phyloP scores from a whole-genome alignment of 2,113 vertebrate species.

The Mohoua ochrocephala region DNA sequence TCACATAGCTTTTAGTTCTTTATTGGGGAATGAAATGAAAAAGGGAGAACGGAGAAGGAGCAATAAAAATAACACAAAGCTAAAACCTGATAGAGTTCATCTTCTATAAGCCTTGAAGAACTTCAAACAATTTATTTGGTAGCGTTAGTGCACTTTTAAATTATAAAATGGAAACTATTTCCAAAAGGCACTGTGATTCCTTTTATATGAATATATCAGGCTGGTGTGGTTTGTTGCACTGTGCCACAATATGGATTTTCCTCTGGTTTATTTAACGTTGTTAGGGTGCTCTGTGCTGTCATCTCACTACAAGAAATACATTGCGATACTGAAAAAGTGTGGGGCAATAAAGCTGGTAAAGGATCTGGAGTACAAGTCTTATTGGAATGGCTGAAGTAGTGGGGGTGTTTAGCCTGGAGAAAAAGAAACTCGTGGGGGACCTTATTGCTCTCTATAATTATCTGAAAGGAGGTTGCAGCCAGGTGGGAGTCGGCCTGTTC shows the following conservation, averaged over 20 bases:
- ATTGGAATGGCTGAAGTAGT: not conserved
- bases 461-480: not conserved
- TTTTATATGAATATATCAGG: not conserved
- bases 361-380: no score
- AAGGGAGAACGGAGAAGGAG: not conserved
- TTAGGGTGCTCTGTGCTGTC: not conserved
- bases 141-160: not conserved
- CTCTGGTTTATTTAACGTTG: not conserved
- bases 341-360: not conserved
- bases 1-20: not conserved
- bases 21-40: not conserved
- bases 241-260: not conserved
- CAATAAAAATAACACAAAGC: not conserved
- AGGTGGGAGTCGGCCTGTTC: rapidly evolving
- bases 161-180: not conserved
- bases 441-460: rapidly evolving
- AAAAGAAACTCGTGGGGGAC: not conserved
- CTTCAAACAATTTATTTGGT: not conserved
- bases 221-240: not conserved
- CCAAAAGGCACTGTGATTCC: not conserved
- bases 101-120: not conserved
- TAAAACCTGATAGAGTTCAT: not conserved
- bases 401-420: not conserved
- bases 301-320: not conserved
- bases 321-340: no score